Evolutionary conservation across 2,888 invertebrate species (phyloP), one percentile per base, ranked within the genome.

Genomic region (Crocallis elinguaria): DNA sequence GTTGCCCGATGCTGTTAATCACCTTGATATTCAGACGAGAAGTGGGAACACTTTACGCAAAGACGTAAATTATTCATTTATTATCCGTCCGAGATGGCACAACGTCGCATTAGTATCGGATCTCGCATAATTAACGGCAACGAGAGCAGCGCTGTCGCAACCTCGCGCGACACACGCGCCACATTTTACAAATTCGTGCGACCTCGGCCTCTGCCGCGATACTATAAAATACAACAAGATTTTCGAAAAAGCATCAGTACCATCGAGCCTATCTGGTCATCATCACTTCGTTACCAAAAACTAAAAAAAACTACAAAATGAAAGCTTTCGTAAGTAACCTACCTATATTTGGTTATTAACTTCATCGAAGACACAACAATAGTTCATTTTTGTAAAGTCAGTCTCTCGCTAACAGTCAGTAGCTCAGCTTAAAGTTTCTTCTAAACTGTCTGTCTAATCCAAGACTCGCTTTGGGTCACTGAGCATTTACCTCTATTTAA

Each of bases 261-360:
- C 36, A n/a, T n/a, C 36, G 35, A 7, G 23, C 14, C 2, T 30
- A 33, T 13, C 49, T 23, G 11, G 12, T 43, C 37, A 48, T 43
- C 54, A 12, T 53, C 41, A 50, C 43, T 45, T 60, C 42, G 49
- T 49, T 53, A 37, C 21, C 25, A 21, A 35, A 53, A 53, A 53
- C 37, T 46, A 27, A 59, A 27, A 21, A 14, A 48, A 38, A 41
- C 36, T 36, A 51, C 49, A 60, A 46, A 52, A 79, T 79, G 79
- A 79, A 73, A 61, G 50, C 71, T 42, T 73, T 75, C 56, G 79
- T 79, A 60, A 79, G 79, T 76, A 30, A 2, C n/a, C n/a, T n/a
- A n/a, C n/a, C n/a, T n/a, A n/a, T n/a, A n/a, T n/a, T n/a, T n/a
- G n/a, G n/a, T n/a, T n/a, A n/a, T n/a, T n/a, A n/a, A n/a, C n/a